Base-by-base conservation (phyloP, 2,797 vertebrate species). In the Enteromius trimaculatus region DNA sequence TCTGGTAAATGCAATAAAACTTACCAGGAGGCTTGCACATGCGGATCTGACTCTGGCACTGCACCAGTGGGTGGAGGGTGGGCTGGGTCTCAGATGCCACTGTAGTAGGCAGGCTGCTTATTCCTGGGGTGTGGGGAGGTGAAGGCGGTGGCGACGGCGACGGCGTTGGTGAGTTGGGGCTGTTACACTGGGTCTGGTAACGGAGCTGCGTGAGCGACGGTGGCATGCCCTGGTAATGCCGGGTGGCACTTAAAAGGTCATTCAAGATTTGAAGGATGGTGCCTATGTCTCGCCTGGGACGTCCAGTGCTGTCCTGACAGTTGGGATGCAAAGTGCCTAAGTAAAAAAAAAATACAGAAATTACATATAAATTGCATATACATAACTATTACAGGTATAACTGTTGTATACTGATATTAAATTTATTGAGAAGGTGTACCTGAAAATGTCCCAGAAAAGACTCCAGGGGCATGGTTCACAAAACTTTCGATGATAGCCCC, bases 401-500 rank as follows among this genome's bases (percentile, higher is more conserved):
- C 0, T 19, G 7, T 29, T 0, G 1, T 39, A 53, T 26, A 34
- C 8, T 2, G 19, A 17, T 14, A 55, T 39, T 44, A 29, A n/a
- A 72, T 26, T 8, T n/a, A 23, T n/a, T 60, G 39, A 31, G 17
- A 64, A 49, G 23, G 11, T 58, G 21, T 92, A 99, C 97, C 98
- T 90, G 98, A 99, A 95, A 99, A 99, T 47, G 98, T 99, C 93
- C 98, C 98, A 90, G 98, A 99, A 95, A 99, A 99, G 90, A 99
- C 97, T 90, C 98, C 97, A 14, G 98, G 98, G 87, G 98, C 97
- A 10, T 99, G 98, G 95, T 98, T 99, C 84, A 99, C 97, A 37
- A 99, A 99, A 94, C 98, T 99, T 93, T 99, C 98, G 16, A 99
- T 99, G 90, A 99, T 96, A 1, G 98, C 97, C 0, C 98, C 98